phyloP scores from a whole-genome alignment of 2,888 invertebrate genomes.

The Sarcophaga subvicina region DNA sequence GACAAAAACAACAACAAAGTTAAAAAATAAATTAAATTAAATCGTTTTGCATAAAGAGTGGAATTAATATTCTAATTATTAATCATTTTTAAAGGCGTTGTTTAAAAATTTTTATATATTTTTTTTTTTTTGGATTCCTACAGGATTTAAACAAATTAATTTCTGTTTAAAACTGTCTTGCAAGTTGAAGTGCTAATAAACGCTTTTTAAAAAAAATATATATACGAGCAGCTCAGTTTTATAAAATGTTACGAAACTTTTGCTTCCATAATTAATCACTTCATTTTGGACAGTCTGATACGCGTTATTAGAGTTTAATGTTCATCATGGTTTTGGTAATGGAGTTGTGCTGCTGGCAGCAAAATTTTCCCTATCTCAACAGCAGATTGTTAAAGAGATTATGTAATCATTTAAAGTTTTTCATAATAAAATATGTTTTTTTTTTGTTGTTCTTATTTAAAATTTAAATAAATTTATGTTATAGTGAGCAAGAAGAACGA shows the following conservation, averaged over 20 bases:
- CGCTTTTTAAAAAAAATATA: too few relatives aligned
- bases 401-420: slow-evolving; percentile 28
- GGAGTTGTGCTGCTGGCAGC: slow-evolving; percentile 8
- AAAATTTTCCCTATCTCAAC: background rate
- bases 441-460: background rate
- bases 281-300: slow-evolving; percentile 30
- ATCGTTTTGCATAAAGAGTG: too few relatives aligned
- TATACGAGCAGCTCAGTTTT: too few relatives aligned
- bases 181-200: too few relatives aligned
- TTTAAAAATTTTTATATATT: too few relatives aligned
- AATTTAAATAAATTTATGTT: slow-evolving; percentile 23
- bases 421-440: background rate
- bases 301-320: slow-evolving; percentile 56
- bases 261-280: slow-evolving; percentile 56
- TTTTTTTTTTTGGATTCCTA: too few relatives aligned
- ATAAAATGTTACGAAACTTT: background rate
- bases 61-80: too few relatives aligned
- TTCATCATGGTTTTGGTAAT: slow-evolving; percentile 26
- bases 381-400: slow-evolving; percentile 38
- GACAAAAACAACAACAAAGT: background rate
- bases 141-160: too few relatives aligned
- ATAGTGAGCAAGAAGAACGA: too few relatives aligned
- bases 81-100: too few relatives aligned
- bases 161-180: too few relatives aligned
- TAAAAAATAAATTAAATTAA: too few relatives aligned